Evolutionary conservation across 2,113 vertebrate genomes (phyloP).

Genomic region (Calypte anna): DNA sequence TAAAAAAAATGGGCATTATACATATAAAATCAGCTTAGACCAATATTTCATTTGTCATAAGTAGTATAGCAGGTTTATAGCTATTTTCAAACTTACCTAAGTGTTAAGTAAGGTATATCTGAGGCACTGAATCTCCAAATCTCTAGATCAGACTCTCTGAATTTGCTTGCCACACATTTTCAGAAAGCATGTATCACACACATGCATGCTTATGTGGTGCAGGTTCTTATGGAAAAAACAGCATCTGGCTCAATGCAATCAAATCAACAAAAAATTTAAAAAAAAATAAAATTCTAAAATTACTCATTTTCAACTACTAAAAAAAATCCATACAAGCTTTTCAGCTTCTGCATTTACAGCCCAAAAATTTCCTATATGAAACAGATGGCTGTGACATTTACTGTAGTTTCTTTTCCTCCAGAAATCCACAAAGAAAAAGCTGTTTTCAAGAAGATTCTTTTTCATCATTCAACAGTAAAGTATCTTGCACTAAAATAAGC

Average conservation of each 20-base stretch:
- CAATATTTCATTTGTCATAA: constrained; percentile 1
- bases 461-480: constrained; percentile 10
- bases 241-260: constrained; percentile 67
- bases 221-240: neutral
- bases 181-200: neutral
- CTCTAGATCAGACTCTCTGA: neutral
- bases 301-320: constrained; percentile 62
- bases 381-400: constrained; percentile 70
- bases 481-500: constrained; percentile 17
- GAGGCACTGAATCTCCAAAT: neutral
- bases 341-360: constrained; percentile 41
- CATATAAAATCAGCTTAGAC: neutral
- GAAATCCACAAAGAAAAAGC: constrained; percentile 48
- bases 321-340: constrained; percentile 29
- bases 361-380: constrained; percentile 41
- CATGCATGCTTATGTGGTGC: constrained; percentile 7
- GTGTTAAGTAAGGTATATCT: neutral
- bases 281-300: constrained; percentile 49
- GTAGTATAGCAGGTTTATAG: neutral
- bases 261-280: constrained; percentile 49
- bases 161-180: constrained; percentile 48
- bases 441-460: constrained; percentile 27
- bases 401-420: neutral
- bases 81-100: neutral
- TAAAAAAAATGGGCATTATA: neutral